A percentile compares a stretch with the other conserved stretches of the same genome.
Conservation (phyloP, 2,113 vertebrate genomes). For the Ceyx margarethae region DNA sequence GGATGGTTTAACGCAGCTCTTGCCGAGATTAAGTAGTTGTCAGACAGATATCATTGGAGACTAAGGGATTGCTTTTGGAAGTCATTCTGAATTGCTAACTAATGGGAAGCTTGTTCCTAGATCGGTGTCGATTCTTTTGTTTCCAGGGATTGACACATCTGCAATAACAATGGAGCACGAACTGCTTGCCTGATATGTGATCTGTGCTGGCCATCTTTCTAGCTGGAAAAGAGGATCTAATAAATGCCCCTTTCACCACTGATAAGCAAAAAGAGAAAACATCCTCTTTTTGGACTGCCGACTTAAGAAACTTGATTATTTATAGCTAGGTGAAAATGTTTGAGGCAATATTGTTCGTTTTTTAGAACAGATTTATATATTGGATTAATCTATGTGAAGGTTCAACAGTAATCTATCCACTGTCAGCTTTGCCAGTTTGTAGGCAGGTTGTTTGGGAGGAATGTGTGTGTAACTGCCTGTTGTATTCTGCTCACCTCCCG, state of each 20-base stretch:
- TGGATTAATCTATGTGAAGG: neutral
- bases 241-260: neutral
- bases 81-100: slow-evolving; percentile 79
- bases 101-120: slow-evolving; percentile 56
- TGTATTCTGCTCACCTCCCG: slow-evolving; percentile 37
- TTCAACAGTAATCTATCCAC: slow-evolving; percentile 13
- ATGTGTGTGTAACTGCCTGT: slow-evolving; percentile 11
- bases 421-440: slow-evolving; percentile 34
- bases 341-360: neutral
- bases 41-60: slow-evolving; percentile 79
- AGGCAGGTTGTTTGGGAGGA: slow-evolving; percentile 4
- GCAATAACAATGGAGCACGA: slow-evolving; percentile 26
- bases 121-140: slow-evolving; percentile 40
- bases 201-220: slow-evolving; percentile 6
- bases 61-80: slow-evolving; percentile 76
- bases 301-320: slow-evolving; percentile 16
- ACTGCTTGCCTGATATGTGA: neutral
- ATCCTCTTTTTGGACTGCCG: neutral
- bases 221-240: slow-evolving; percentile 1
- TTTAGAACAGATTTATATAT: neutral
- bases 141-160: slow-evolving; percentile 49
- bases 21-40: slow-evolving; percentile 81
- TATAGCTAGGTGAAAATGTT: neutral
- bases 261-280: slow-evolving; percentile 25
- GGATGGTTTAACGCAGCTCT: slow-evolving; percentile 78